phyloP scores from a whole-genome alignment of 2,888 invertebrate species.

The Sympetrum striolatum region DNA sequence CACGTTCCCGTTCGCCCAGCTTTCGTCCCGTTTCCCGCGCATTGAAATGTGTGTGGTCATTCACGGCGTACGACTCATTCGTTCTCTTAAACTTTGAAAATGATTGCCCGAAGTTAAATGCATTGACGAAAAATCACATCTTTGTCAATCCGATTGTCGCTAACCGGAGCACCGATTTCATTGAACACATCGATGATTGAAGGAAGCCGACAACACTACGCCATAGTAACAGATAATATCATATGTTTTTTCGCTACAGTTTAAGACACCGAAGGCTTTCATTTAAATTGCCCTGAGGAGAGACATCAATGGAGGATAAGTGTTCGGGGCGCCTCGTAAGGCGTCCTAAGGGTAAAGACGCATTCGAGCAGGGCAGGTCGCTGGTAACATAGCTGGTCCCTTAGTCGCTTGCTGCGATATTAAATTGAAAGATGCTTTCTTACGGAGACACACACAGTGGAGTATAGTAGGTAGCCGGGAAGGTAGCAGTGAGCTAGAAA shows the following conservation, averaged over 20 bases:
- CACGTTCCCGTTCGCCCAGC: not conserved
- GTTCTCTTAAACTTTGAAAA: not conserved
- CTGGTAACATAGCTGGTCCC: too few relatives aligned
- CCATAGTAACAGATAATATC: not conserved
- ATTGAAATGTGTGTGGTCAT: not conserved
- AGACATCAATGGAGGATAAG: not conserved
- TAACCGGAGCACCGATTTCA: not conserved
- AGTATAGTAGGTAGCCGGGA: too few relatives aligned
- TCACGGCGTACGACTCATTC: not conserved
- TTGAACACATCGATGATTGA: conserved; percentile 11
- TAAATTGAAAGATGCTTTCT: too few relatives aligned
- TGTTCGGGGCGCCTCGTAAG: not conserved
- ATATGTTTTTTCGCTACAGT: not conserved
- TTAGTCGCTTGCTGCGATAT: too few relatives aligned
- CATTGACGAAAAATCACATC: conserved; percentile 33
- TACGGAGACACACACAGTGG: too few relatives aligned
- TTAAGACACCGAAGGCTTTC: not conserved
- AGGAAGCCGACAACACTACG: not conserved
- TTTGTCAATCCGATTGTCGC: conserved; percentile 18
- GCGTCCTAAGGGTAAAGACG: not conserved
- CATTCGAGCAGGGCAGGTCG: too few relatives aligned
- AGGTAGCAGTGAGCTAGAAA: too few relatives aligned
- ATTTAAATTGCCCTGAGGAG: not conserved
- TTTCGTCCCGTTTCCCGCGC: not conserved
- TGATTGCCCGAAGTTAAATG: conserved; percentile 14